These are phyloP conservation scores for Mionectes olivaceus DNA, from an alignment of 2,797 vertebrate genomes.

Conservation along the genomic window DNA sequence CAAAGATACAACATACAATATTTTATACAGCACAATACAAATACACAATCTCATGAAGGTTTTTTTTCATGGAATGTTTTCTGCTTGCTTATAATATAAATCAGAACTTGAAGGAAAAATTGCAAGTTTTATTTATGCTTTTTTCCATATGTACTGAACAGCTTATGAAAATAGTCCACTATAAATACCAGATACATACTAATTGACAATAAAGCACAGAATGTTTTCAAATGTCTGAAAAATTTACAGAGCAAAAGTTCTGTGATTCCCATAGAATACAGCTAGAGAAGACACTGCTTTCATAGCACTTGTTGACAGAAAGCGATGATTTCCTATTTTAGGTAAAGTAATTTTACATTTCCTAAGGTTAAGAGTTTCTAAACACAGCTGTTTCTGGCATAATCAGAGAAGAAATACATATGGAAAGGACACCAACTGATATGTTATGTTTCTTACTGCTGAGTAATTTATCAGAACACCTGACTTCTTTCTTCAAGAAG, in stretches of 20 bases:
- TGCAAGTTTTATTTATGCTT: conserved; percentile 23
- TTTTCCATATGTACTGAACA: conserved; percentile 2
- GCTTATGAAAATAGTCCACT: background rate
- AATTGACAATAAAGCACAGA: conserved; percentile 6
- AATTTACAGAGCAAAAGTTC: background rate
- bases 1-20: background rate
- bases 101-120: background rate
- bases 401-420: conserved; percentile 9
- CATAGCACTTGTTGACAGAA: background rate
- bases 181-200: background rate
- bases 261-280: background rate
- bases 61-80: background rate
- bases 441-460: background rate
- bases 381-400: conserved; percentile 4
- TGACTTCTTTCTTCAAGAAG: background rate
- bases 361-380: background rate
- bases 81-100: conserved; percentile 31
- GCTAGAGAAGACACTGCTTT: background rate
- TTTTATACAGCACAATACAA: background rate
- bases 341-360: background rate
- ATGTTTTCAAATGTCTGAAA: background rate
- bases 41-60: background rate
- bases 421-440: background rate
- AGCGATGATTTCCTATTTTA: background rate
- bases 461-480: background rate